Percentiles rank a stretch among this genome's conserved stretches.
These are phyloP conservation scores for Peromyscus melanophrys DNA, from an alignment of 2,797 vertebrate species.

Conservation along the genomic window DNA sequence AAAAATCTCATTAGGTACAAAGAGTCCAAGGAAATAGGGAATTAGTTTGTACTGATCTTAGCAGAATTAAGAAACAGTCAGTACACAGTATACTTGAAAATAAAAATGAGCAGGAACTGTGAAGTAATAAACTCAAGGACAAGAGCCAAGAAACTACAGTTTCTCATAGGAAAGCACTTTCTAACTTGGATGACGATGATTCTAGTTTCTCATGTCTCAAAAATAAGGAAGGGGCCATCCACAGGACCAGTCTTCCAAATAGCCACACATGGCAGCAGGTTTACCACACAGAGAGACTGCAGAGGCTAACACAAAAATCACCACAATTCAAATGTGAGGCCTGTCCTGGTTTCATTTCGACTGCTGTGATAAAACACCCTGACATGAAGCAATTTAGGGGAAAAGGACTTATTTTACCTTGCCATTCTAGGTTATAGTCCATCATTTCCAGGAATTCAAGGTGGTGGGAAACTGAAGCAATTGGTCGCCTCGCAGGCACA, in stretches of 20 bases:
- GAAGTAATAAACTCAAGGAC: slow-evolving; percentile 1
- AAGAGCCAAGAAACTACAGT: slow-evolving; percentile 4
- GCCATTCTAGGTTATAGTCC: background rate
- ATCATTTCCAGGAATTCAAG: background rate
- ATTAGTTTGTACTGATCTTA: background rate
- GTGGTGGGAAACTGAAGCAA: too few relatives aligned
- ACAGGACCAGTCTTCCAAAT: background rate
- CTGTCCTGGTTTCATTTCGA: background rate
- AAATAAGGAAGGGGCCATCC: background rate
- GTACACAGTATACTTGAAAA: background rate
- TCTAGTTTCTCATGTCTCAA: background rate
- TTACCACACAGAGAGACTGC: background rate
- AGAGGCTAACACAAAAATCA: background rate
- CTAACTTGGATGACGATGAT: background rate
- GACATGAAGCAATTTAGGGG: background rate
- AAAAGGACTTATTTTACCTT: background rate
- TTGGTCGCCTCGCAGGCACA: background rate
- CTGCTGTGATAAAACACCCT: background rate
- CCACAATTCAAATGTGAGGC: background rate
- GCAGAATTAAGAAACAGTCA: background rate
- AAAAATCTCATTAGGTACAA: slow-evolving; percentile 7
- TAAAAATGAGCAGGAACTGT: background rate
- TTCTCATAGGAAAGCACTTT: background rate
- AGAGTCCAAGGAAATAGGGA: background rate
- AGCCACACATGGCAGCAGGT: background rate